Evolutionary conservation across 2,888 invertebrate species (phyloP), one percentile per base, ranked within the genome.

Genomic region (Drosophila barbarae): DNA sequence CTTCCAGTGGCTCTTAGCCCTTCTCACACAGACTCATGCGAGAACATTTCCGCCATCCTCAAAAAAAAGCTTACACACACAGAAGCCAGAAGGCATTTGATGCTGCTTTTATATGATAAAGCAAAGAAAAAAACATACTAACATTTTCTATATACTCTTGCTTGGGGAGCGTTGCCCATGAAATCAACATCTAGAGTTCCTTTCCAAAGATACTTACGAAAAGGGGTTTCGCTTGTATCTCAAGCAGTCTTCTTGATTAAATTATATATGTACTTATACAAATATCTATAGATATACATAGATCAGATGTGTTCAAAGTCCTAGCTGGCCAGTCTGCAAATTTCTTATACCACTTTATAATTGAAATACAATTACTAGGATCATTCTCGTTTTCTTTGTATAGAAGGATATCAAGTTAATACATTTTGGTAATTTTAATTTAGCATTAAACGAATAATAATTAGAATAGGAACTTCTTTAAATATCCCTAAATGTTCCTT

Each of bases 1-100:
- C 56, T 59, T 75, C 42, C 55, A 46, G 60, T 28, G 54, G 53
- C 56, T 51, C 53, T 47, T 39, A 66, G 55, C 13, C 36, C n/a
- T 39, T 8, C 41, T 54, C 47, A 51, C 28, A 44, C 39, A 58
- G 3, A 38, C 21, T 57, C 32, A 69, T 42, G 36, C 44, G 21
- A 38, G 35, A 52, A 50, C 60, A 50, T 38, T 57, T 26, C 56
- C 36, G 57, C 15, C 26, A 23, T 34, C 36, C 38, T 55, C 54
- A 2, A 47, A 32, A 46, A 46, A 30, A 7, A 9, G 54, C 26
- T 58, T 61, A 23, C 26, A 50, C 15, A 15, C 41, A 61, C 41
- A 55, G 26, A 23, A 26, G 32, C 26, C 51, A 57, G 36, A 51
- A 53, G 51, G 28, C 63, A 44, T 39, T 46, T 35, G 42, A 34